These are phyloP conservation scores for Drosophila melanica DNA, from an alignment of 1,140 invertebrate species.

Conservation along the genomic window DNA sequence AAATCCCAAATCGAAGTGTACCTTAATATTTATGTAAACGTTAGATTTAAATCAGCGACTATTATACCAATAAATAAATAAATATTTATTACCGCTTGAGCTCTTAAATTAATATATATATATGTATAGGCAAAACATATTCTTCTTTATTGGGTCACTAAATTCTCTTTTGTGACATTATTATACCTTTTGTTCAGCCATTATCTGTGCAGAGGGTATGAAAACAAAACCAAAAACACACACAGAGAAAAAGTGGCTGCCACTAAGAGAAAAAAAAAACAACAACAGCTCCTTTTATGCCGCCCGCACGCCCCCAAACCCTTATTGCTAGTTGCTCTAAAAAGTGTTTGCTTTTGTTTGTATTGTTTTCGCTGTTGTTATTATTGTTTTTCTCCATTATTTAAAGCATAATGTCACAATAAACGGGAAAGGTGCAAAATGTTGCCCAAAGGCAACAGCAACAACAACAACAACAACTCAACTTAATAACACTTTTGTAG, in stretches of 20 bases:
- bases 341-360: constrained; percentile 72
- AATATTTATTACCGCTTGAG: too few relatives aligned
- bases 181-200: background rate
- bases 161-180: background rate
- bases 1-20: too few relatives aligned
- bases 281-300: constrained; percentile 8
- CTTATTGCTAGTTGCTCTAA: constrained; percentile 51
- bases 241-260: constrained; percentile 28
- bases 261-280: constrained; percentile 16
- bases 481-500: constrained; percentile 70
- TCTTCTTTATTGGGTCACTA: background rate
- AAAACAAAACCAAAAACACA: constrained; percentile 13
- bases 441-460: constrained; percentile 58
- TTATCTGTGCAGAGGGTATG: background rate
- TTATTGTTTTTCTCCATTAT: constrained; percentile 71
- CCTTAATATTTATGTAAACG: too few relatives aligned
- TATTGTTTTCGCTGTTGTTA: constrained; percentile 21
- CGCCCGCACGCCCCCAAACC: background rate
- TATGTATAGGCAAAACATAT: background rate
- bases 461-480: constrained; percentile 50
- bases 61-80: too few relatives aligned
- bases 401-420: constrained; percentile 82
- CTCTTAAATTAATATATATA: too few relatives aligned
- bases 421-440: constrained; percentile 81
- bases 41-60: too few relatives aligned